phyloP scores from a whole-genome alignment of 2,797 vertebrate genomes.

The Tamandua tetradactyla region DNA sequence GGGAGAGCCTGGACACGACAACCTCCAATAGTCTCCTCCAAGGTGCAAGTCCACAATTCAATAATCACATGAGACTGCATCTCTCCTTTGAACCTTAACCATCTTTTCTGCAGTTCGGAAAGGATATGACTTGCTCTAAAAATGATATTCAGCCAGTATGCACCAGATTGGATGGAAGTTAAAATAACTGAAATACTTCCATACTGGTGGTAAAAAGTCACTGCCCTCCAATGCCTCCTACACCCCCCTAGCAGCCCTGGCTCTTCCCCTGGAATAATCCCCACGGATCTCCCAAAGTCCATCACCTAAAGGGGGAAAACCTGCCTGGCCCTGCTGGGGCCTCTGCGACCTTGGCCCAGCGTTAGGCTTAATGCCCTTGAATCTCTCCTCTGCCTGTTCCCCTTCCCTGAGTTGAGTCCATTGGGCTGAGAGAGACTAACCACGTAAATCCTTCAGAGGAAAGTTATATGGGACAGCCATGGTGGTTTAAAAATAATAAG shows the following conservation, averaged over 20 bases:
- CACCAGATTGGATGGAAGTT: neutral
- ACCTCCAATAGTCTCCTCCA: neutral
- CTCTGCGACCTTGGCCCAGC: neutral
- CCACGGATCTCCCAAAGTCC: neutral
- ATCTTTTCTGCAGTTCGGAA: neutral
- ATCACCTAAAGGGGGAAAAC: neutral
- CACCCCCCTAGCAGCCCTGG: neutral
- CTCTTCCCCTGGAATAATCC: neutral
- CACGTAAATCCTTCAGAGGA: neutral
- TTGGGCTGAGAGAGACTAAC: neutral
- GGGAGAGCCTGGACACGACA: neutral
- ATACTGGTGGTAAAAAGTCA: neutral
- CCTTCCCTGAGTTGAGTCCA: neutral
- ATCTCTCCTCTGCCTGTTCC: neutral
- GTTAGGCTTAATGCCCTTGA: neutral
- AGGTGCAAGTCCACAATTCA: neutral
- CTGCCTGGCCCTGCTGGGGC: neutral
- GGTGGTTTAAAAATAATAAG: neutral
- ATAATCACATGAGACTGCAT: neutral
- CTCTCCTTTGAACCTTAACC: neutral
- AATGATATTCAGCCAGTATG: neutral
- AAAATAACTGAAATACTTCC: neutral
- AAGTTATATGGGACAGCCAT: neutral
- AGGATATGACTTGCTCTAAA: neutral
- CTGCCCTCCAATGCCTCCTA: neutral